A percentile compares a stretch with the other conserved stretches of the same genome.
Conservation (phyloP, 2,888 invertebrate species). For the Trimorus sp. region DNA sequence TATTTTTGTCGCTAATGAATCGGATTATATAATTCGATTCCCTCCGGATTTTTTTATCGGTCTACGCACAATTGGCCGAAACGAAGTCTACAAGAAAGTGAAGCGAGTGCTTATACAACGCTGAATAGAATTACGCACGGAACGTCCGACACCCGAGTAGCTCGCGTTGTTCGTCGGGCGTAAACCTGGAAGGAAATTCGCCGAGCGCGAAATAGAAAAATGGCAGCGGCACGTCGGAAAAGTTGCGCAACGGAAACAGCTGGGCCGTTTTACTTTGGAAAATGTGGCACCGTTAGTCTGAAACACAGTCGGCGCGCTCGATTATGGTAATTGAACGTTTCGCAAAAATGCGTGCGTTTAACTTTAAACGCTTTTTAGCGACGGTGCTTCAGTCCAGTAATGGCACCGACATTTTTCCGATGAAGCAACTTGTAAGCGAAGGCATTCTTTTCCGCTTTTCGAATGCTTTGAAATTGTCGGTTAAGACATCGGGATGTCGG, state of each 20-base stretch:
- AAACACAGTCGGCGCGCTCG: slow-evolving; percentile 1
- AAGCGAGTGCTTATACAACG: slow-evolving; percentile 53
- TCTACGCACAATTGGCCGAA: slow-evolving; percentile 44
- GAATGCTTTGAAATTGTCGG: no score
- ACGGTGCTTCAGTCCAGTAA: no score
- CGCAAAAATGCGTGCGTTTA: no score
- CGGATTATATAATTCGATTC: slow-evolving; percentile 25
- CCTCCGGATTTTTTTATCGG: slow-evolving; percentile 38
- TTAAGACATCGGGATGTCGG: no score
- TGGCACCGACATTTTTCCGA: no score
- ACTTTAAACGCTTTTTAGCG: no score
- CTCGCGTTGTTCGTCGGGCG: slow-evolving; percentile 27
- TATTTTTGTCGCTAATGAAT: slow-evolving; percentile 27
- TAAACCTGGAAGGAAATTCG: slow-evolving; percentile 54
- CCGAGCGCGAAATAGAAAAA: slow-evolving; percentile 67
- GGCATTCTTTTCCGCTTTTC: no score
- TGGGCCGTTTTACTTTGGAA: slow-evolving; percentile 50
- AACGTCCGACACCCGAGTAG: slow-evolving; percentile 39
- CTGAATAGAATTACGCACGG: slow-evolving; percentile 50
- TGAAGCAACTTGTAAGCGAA: no score
- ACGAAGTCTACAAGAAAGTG: slow-evolving; percentile 39
- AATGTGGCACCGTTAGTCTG: slow-evolving; percentile 47
- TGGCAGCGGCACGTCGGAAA: slow-evolving; percentile 34
- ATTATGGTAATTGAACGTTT: neutral
- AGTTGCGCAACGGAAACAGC: slow-evolving; percentile 66